A percentile compares a stretch with the other conserved stretches of the same genome.
phyloP scores from a whole-genome alignment of 2,113 vertebrate genomes.

The Catagonus wagneri region DNA sequence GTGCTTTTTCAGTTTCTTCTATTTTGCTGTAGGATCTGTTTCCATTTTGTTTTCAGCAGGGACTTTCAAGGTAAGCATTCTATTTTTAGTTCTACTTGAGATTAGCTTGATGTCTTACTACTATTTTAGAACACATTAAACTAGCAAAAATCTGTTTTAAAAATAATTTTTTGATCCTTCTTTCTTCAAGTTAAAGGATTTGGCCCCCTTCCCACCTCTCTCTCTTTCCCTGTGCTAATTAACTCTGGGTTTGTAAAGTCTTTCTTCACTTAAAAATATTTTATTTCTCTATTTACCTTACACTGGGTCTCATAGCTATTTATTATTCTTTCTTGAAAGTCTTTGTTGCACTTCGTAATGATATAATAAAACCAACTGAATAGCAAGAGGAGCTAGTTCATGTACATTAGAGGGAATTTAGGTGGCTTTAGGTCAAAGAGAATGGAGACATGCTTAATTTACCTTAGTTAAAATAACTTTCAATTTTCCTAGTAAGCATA shows the following conservation, averaged over 20 bases:
- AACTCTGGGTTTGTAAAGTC: neutral
- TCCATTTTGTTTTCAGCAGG: neutral
- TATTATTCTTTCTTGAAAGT: neutral
- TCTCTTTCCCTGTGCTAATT: neutral
- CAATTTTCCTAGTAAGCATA: neutral
- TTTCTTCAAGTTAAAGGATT: neutral
- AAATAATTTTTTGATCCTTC: neutral
- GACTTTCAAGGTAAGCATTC: neutral
- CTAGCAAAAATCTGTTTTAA: neutral
- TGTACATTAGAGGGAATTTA: neutral
- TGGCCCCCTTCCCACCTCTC: neutral
- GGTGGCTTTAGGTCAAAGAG: neutral
- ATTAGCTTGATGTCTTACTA: neutral
- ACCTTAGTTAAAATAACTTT: neutral
- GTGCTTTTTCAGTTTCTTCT: neutral
- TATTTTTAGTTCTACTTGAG: neutral
- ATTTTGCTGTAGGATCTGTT: neutral
- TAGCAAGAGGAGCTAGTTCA: neutral
- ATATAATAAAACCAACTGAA: neutral
- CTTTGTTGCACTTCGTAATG: neutral
- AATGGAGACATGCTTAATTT: neutral
- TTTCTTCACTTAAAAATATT: neutral
- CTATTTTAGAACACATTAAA: neutral
- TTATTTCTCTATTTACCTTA: conserved; percentile 32
- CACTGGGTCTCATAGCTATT: neutral